Base-by-base conservation (phyloP, 1,140 invertebrate genomes). In the Micrasema longulum region DNA sequence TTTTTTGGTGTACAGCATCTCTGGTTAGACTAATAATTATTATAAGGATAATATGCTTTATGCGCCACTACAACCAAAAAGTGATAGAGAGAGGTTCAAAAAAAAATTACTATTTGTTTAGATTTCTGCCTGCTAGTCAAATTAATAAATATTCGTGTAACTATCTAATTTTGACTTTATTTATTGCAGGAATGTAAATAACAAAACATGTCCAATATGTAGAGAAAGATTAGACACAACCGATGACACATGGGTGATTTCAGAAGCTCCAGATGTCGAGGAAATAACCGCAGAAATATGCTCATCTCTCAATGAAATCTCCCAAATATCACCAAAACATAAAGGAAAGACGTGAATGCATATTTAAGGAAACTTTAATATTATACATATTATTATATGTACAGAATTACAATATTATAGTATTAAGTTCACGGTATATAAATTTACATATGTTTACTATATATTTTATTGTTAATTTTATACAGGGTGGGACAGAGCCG, bases 121-220 rank as follows among this genome's bases (percentile, higher is more conserved):
- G n/a, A n/a, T n/a, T n/a, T n/a, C n/a, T n/a, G n/a, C n/a, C n/a
- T n/a, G n/a, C n/a, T n/a, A n/a, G n/a, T n/a, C n/a, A n/a, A n/a
- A n/a, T n/a, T n/a, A n/a, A n/a, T n/a, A n/a, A n/a, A n/a, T n/a
- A n/a, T n/a, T n/a, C n/a, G n/a, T n/a, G n/a, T n/a, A n/a, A 31
- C 26, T 7, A 31, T 31, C 7, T 31, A 2, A 31, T 31, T 31
- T 31, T 31, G 3, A 31, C 2, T 31, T 31, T 31, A 31, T 31
- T 31, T 31, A 7, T 71, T 75, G 69, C 71, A 91, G 89, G 88
- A 90, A 89, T 83, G 86, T 88, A 23, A 81, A 84, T 53, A 86
- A 91, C 76, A 88, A 90, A 76, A 91, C 89, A 0, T 92, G 90
- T 79, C 90, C 90, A 1, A 85, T 91, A 35, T 92, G 91, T 76